Base-by-base conservation (phyloP, 2,113 vertebrate species). In the Macrotis lagotis region DNA sequence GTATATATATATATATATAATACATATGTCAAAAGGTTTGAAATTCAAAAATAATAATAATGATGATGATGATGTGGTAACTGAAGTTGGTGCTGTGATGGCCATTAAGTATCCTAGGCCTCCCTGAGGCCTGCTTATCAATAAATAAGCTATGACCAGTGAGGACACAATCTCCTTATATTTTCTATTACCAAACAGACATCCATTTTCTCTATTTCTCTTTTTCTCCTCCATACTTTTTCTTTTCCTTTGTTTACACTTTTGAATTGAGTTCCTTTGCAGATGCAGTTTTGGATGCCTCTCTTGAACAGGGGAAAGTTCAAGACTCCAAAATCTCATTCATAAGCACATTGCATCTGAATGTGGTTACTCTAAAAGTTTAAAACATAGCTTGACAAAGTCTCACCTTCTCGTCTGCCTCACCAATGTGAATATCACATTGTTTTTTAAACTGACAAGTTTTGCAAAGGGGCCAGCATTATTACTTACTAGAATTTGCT, bases 1-100 rank as follows among this genome's bases (percentile, higher is more conserved):
- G 97, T 97, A 97, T 93, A 97, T 97, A 97, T 96, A 97, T 98
- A 97, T 98, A n/a, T n/a, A n/a, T n/a, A n/a, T n/a, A n/a, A n/a
- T n/a, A n/a, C n/a, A n/a, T n/a, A 98, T 98, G 98, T 98, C 98
- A 98, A 98, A 98, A 97, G 97, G 98, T 98, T 98, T 98, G 98
- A 98, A 98, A 98, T 94, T 96, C 98, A 98, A 97, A 96, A 97
- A n/a, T n/a, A n/a, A 50, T 52, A 11, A 44, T 55, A 50, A 47
- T 10, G 51, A 74, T 50, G 47, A 50, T 94, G 51, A 90, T 49
- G 51, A 95, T 55, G 92, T 91, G 97, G 97, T 96, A 98, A 98
- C 88, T 97, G 95, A 97, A 96, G 96, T 98, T 96, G 98, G 97
- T 98, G 98, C 98, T 98, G 98, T 97, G 97, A 97, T 97, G 98